Evolutionary conservation across 2,888 invertebrate genomes (phyloP).

Genomic region (Oegoconia quadripuncta): DNA sequence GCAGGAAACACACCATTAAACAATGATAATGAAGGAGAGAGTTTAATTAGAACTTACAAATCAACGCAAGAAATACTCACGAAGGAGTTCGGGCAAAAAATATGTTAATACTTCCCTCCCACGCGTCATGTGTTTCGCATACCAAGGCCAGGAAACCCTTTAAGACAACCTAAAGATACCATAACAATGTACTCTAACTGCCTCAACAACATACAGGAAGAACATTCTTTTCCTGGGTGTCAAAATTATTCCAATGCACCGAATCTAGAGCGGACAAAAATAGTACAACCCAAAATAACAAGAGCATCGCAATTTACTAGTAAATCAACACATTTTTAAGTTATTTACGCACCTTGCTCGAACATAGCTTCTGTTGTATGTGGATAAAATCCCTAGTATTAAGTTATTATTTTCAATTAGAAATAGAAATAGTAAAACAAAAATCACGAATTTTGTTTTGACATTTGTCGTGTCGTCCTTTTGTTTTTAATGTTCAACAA

Average conservation of each 20-base stretch:
- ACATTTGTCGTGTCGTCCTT: constrained; percentile 37
- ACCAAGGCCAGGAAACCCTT: neutral
- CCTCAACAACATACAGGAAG: constrained; percentile 62
- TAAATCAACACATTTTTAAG: constrained; percentile 10
- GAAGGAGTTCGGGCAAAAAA: constrained; percentile 34
- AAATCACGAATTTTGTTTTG: constrained; percentile 66
- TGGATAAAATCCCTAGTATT: constrained; percentile 20
- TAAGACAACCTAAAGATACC: neutral
- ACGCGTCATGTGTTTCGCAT: constrained; percentile 28
- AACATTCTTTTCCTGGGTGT: constrained; percentile 70
- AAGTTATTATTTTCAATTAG: constrained; percentile 28
- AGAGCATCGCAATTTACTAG: constrained; percentile 26
- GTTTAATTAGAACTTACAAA: constrained; percentile 1
- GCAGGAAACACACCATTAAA: neutral
- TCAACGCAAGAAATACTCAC: constrained; percentile 23
- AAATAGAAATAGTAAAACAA: constrained; percentile 48
- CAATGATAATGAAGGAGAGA: neutral
- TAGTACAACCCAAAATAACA: constrained; percentile 74
- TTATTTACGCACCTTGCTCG: constrained; percentile 14
- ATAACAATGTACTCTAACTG: constrained; percentile 17
- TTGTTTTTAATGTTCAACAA: constrained; percentile 7
- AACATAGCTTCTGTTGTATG: constrained; percentile 13
- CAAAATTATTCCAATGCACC: constrained; percentile 71
- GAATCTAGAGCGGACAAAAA: constrained; percentile 76
- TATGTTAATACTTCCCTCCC: constrained; percentile 50